A percentile compares a stretch with the other conserved stretches of the same genome.
phyloP scores from a whole-genome alignment of 2,888 invertebrate genomes.

The Parascotia fuliginaria region DNA sequence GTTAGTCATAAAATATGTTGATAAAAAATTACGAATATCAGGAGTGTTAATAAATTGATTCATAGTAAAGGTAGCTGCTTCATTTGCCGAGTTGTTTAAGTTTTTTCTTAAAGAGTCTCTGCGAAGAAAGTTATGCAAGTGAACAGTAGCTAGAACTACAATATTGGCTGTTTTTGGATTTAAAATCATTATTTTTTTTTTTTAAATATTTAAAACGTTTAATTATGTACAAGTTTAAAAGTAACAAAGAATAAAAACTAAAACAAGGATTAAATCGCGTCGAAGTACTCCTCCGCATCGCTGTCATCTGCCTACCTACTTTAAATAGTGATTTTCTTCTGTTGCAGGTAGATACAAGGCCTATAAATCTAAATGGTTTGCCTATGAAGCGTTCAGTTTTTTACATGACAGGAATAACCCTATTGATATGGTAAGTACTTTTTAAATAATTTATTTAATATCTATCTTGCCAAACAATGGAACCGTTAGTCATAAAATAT shows the following conservation, averaged over 20 bases:
- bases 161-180: conserved; percentile 8
- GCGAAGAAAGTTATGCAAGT: conserved; percentile 24
- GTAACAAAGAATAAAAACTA: too few relatives aligned
- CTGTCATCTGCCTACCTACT: too few relatives aligned
- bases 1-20: conserved; percentile 25
- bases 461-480: conserved; percentile 25
- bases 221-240: too few relatives aligned
- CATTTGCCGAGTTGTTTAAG: conserved; percentile 13
- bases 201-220: too few relatives aligned
- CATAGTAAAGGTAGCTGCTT: conserved; percentile 21
- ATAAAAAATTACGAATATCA: conserved; percentile 25
- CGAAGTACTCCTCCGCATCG: too few relatives aligned
- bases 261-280: too few relatives aligned
- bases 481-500: conserved; percentile 25
- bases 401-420: conserved; percentile 26
- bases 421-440: conserved; percentile 17
- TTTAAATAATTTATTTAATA: conserved; percentile 20
- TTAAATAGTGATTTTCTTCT: too few relatives aligned
- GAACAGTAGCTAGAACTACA: conserved; percentile 22
- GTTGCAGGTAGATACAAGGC: conserved; percentile 17
- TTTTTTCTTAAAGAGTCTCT: conserved; percentile 17
- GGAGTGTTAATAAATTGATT: conserved; percentile 23
- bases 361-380: conserved; percentile 23
- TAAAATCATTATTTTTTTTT: conserved; percentile 3
- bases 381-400: conserved; percentile 26